Base-by-base conservation (phyloP, 2,113 vertebrate genomes). In the Cyphomyrus discorhynchus region DNA sequence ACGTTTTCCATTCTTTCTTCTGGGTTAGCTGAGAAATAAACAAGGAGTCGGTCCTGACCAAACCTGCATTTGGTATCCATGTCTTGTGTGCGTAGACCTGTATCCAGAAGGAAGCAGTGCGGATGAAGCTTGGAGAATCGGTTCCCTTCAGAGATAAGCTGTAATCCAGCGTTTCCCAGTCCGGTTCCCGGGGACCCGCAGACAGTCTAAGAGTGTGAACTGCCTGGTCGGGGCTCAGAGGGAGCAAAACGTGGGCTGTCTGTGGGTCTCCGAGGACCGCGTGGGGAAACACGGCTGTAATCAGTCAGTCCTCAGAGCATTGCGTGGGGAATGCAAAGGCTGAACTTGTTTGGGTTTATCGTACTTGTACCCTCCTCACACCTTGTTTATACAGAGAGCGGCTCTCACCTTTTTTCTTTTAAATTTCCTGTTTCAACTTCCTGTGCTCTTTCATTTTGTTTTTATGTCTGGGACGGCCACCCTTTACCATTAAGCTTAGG, bases 21-120 rank as follows among this genome's bases (percentile, higher is more conserved):
- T 80, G 49, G 62, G 45, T 70, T 46, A 90, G 10, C 46, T 13
- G 50, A 80, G 49, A 87, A 90, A 90, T 88, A 90, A 90, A 90
- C 88, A 3, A 62, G 39, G 13, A 47, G 39, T 35, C 5, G 62
- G 13, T 88, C 7, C 74, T 66, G 90, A 58, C 49, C 80, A 35
- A 27, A 62, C 39, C 70, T 80, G 42, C 58, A 52, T 58, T 89
- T 66, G 70, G 42, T 46, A 88, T 88, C 24, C n/a, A 53, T 90
- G 50, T 90, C 17, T 42, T 27, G 24, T 86, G 46, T 86, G 62
- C 46, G 39, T 80, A 47, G 62, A 49, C 49, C 70, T 62, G 13
- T 15, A 47, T 47, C 82, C 21, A 39, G 35, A 42, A 56, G 86
- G 49, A 21, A 49, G 17, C 4, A 7, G 77, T 39, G 15, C 0